Conservation (phyloP, 2,888 invertebrate genomes). For the Drosophila stalkeri region DNA sequence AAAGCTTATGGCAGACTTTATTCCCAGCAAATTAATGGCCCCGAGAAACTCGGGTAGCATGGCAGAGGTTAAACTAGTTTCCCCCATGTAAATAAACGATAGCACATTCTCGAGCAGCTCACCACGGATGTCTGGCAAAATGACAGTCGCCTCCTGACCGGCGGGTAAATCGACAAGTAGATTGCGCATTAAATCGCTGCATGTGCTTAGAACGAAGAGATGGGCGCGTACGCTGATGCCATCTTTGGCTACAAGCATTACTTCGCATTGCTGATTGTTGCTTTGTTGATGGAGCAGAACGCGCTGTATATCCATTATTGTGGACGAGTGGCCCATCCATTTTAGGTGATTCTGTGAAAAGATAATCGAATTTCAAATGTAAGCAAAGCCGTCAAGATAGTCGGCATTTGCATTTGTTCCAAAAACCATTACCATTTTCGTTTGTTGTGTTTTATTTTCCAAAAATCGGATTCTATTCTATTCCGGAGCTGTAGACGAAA, state of each 20-base stretch:
- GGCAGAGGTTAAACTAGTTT: slow-evolving; percentile 81
- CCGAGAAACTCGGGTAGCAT: slow-evolving; percentile 84
- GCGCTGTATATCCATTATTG: slow-evolving; percentile 84
- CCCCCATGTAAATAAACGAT: slow-evolving; percentile 84
- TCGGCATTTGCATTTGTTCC: slow-evolving; percentile 40
- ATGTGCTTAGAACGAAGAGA: slow-evolving; percentile 83
- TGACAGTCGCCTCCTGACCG: slow-evolving; percentile 82
- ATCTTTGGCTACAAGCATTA: slow-evolving; percentile 80
- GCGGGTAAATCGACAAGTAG: slow-evolving; percentile 80
- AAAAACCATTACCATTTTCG: slow-evolving; percentile 70
- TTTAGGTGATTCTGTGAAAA: slow-evolving; percentile 81
- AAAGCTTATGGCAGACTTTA: slow-evolving; percentile 85
- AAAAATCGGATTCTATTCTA: slow-evolving; percentile 66
- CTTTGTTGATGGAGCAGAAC: slow-evolving; percentile 69
- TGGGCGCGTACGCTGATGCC: slow-evolving; percentile 83
- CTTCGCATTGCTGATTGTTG: slow-evolving; percentile 82
- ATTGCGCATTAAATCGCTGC: slow-evolving; percentile 83
- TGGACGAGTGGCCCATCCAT: slow-evolving; percentile 85
- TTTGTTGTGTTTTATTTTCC: slow-evolving; percentile 76
- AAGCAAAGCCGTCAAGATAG: slow-evolving; percentile 13
- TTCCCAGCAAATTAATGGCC: slow-evolving; percentile 83
- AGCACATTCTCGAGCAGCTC: slow-evolving; percentile 82
- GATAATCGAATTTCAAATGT: slow-evolving; percentile 11
- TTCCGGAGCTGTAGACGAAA: slow-evolving; percentile 65
- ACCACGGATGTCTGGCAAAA: slow-evolving; percentile 83